These are phyloP conservation scores for Etheostoma nigrum DNA, from an alignment of 2,797 vertebrate genomes.

Conservation along the genomic window DNA sequence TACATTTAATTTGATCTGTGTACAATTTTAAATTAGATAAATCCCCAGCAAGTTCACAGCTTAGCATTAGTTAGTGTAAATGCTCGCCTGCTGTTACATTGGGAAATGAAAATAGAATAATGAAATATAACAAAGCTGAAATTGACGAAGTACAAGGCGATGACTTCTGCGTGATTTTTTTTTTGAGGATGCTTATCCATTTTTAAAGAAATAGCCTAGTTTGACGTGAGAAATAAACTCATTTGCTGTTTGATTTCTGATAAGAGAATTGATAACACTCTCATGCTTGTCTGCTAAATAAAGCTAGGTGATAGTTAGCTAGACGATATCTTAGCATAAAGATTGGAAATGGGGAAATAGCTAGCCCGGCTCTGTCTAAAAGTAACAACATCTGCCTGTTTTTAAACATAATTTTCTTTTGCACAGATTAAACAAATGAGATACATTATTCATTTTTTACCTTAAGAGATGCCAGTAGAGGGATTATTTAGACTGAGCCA, in stretches of 20 bases:
- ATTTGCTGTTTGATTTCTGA: background rate
- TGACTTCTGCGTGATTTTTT: background rate
- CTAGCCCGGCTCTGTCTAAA: background rate
- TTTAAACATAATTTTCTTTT: too few species aligned
- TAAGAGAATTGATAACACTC: too few species aligned
- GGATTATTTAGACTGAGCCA: background rate
- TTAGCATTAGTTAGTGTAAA: constrained; percentile 1
- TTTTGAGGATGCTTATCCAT: background rate
- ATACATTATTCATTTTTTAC: background rate
- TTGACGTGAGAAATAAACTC: background rate
- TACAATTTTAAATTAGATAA: constrained; percentile 13
- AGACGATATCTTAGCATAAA: background rate
- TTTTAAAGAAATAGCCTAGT: background rate
- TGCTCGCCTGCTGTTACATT: background rate
- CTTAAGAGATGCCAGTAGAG: background rate
- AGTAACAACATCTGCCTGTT: too few species aligned
- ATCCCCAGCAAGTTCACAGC: constrained; percentile 24
- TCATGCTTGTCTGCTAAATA: background rate
- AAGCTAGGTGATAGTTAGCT: too few species aligned
- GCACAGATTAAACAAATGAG: background rate
- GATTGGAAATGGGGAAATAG: background rate
- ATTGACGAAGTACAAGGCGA: background rate
- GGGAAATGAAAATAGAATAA: background rate
- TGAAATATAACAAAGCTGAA: background rate
- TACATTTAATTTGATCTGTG: constrained; percentile 16